A percentile compares a stretch with the other conserved stretches of the same genome.
Conservation (phyloP, 1,140 invertebrate species). For the Probaryconus sp. region DNA sequence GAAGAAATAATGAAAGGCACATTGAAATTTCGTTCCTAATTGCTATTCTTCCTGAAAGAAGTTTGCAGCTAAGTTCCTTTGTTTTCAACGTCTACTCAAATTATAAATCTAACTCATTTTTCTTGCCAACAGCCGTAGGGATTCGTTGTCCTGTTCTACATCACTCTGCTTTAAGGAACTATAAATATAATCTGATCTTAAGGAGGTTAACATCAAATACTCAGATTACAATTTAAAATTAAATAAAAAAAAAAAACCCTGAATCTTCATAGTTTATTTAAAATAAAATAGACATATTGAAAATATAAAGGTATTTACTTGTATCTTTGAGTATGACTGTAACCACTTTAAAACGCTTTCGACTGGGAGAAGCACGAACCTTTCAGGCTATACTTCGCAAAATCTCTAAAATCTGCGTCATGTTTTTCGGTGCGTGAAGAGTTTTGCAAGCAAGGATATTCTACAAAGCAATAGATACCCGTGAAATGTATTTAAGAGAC, state of each 20-base stretch:
- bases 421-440: conserved; percentile 63
- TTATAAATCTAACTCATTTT: conserved; percentile 45
- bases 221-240: no score
- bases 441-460: conserved; percentile 54
- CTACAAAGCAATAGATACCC: conserved; percentile 46
- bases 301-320: no score
- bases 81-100: conserved; percentile 29
- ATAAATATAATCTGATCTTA: conserved; percentile 41
- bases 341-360: conserved; percentile 48
- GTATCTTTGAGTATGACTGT: no score
- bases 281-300: no score
- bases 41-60: conserved; percentile 10
- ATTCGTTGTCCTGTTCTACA: conserved; percentile 46
- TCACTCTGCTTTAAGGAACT: conserved; percentile 28
- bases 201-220: no score
- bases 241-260: no score
- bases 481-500: conserved; percentile 33
- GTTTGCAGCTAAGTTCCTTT: conserved; percentile 22
- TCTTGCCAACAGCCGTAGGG: conserved; percentile 33
- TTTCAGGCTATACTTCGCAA: conserved; percentile 45
- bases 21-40: conserved; percentile 1
- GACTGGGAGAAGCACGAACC: conserved; percentile 53
- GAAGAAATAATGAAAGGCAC: conserved; percentile 1
- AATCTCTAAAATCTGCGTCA: conserved; percentile 48
- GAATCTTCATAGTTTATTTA: no score